These are phyloP conservation scores for Heliangelus exortis DNA, from an alignment of 2,797 vertebrate genomes.

Conservation along the genomic window DNA sequence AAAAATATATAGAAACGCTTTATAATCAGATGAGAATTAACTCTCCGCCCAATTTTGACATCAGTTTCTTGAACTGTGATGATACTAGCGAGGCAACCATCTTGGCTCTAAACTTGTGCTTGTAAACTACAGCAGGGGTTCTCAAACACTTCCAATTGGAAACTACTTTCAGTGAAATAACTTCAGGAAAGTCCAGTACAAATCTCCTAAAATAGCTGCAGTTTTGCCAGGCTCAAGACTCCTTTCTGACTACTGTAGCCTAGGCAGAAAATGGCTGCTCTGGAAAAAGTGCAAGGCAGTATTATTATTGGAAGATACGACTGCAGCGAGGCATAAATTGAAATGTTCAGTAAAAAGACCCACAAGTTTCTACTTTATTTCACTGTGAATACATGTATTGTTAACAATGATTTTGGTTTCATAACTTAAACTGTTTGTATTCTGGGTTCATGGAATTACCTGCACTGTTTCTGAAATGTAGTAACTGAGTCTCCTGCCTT, in stretches of 20 bases:
- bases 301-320: neutral
- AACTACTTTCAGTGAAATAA: neutral
- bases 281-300: neutral
- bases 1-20: constrained; percentile 6
- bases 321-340: neutral
- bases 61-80: neutral
- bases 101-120: neutral
- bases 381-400: neutral
- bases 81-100: neutral
- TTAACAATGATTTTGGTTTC: neutral
- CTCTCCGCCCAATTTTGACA: neutral
- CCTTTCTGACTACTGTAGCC: neutral
- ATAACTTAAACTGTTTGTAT: neutral
- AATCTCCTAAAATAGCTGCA: neutral
- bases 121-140: neutral
- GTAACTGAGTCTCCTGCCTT: constrained; percentile 11
- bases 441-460: neutral
- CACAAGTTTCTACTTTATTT: neutral
- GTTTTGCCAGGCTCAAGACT: neutral
- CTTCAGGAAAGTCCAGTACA: neutral
- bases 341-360: neutral
- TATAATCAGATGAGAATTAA: neutral
- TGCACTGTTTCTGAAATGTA: neutral
- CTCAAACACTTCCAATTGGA: neutral
- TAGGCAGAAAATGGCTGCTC: neutral